Conservation (phyloP, 2,113 vertebrate species). For the Aldabrachelys gigantea region DNA sequence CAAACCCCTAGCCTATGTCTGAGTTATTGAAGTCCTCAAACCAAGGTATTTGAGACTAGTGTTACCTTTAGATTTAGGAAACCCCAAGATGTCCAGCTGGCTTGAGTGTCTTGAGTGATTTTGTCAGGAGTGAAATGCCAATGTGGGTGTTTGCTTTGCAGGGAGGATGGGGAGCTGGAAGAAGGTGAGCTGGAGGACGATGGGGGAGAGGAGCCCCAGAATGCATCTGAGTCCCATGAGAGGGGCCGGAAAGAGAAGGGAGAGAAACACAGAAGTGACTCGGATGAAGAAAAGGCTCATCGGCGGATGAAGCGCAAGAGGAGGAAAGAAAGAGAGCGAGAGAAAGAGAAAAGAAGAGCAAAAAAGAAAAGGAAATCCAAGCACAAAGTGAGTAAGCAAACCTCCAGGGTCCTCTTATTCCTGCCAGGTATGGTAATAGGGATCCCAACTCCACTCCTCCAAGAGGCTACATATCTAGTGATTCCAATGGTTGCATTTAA, state of each 20-base stretch:
- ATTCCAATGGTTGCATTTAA: neutral
- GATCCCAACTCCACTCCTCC: neutral
- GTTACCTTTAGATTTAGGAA: neutral
- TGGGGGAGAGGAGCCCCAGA: slow-evolving; percentile 83
- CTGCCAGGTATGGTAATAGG: neutral
- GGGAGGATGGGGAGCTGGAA: slow-evolving; percentile 94
- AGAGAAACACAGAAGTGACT: slow-evolving; percentile 87
- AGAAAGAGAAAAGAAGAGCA: slow-evolving; percentile 88
- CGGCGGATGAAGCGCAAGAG: slow-evolving; percentile 90
- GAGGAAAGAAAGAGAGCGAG: slow-evolving; percentile 88
- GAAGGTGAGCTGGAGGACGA: slow-evolving; percentile 95
- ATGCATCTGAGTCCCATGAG: slow-evolving; percentile 37
- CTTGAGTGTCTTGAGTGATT: neutral
- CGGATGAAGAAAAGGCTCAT: slow-evolving; percentile 88
- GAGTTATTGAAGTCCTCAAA: too few relatives aligned
- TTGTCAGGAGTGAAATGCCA: neutral
- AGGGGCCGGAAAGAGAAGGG: slow-evolving; percentile 79
- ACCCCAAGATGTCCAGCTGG: neutral
- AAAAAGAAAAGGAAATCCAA: slow-evolving; percentile 94
- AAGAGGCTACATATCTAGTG: fast-evolving
- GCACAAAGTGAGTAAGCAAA: slow-evolving; percentile 84
- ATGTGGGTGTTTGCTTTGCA: slow-evolving; percentile 50
- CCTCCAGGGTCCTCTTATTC: fast-evolving
- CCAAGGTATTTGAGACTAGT: fast-evolving
- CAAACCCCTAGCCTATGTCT: too few relatives aligned